These are phyloP conservation scores for Tenthredo amoena DNA, from an alignment of 2,888 invertebrate genomes.

Conservation along the genomic window DNA sequence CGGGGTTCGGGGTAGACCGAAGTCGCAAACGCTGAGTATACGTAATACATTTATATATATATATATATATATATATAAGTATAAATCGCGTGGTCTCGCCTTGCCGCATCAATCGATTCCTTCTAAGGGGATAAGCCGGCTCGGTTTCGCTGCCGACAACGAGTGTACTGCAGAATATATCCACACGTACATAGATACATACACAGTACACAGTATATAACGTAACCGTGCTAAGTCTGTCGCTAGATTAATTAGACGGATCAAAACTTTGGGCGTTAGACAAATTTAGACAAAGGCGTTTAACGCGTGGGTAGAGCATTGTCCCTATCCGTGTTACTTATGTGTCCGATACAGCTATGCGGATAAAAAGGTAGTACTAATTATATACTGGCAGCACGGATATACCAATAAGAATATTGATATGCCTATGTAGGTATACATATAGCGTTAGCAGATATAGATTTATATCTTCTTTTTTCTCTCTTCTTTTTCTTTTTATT, in stretches of 20 bases:
- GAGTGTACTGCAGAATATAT: neutral
- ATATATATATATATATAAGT: neutral
- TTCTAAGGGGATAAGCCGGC: slow-evolving; percentile 48
- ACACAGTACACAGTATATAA: neutral
- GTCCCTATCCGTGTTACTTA: neutral
- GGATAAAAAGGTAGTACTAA: neutral
- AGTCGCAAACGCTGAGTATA: neutral
- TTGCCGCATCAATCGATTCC: slow-evolving; percentile 51
- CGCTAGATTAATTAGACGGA: slow-evolving; percentile 48
- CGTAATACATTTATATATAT: neutral
- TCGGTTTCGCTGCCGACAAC: slow-evolving; percentile 36
- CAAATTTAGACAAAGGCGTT: slow-evolving; percentile 51
- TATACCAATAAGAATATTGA: neutral
- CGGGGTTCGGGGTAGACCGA: slow-evolving; percentile 1
- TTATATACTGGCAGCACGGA: neutral
- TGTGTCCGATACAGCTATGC: neutral
- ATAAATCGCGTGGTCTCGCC: slow-evolving; percentile 30
- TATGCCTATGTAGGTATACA: neutral
- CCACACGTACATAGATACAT: neutral
- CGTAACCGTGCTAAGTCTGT: neutral
- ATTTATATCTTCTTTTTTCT: neutral
- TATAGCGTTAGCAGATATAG: neutral
- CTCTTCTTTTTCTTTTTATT: neutral
- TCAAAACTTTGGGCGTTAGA: slow-evolving; percentile 43
- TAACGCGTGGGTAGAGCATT: slow-evolving; percentile 22